Evolutionary conservation across 1,140 invertebrate genomes (phyloP), one percentile per base, ranked within the genome.

Genomic region (Brachionus asplanchnoidis): DNA sequence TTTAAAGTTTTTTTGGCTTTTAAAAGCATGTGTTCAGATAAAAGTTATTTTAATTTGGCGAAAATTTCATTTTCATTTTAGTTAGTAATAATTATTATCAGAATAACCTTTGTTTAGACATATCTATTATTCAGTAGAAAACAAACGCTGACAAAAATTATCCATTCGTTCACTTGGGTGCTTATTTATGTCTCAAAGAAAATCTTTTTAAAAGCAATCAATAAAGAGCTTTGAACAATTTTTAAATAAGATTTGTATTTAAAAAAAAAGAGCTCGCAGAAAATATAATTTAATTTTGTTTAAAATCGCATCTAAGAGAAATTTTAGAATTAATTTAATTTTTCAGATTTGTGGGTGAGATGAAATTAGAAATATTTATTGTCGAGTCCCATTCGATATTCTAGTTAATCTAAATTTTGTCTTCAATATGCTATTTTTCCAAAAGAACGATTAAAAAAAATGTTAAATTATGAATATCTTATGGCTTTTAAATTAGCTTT

Each of bases 381-480:
- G 20, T 9, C 53, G 17, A 60, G 53, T 23, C 53, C 32, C 6
- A 6, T 36, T 36, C 32, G 32, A 36, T 6, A 36, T 36, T 36
- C 1, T 36, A 36, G 32, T 36, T 7, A 6, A 36, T 17, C 17
- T 20, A 60, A 60, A 23, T 23, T 8, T 60, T 20, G 17, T 60
- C 53, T 60, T 60, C 53, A 60, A 60, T 60, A 60, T 60, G 53
- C 53, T 60, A 20, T 60, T 60, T 60, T 60, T 60, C 17, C 53
- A 14, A 17, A 6, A 60, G 53, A 60, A 20, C 17, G 53, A 60
- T 60, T 26, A 60, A 1, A 53, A 50, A 60, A 60, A 60, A 60
- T 60, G 53, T 60, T 60, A 60, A 60, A 60, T 60, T 60, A 60
- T 60, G 53, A 60, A 60, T 60, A 60, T 60, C 53, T 60, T 60